Percentiles rank a stretch among this genome's conserved stretches.
phyloP scores from a whole-genome alignment of 1,140 invertebrate species.

The Teleopsis dalmanni region DNA sequence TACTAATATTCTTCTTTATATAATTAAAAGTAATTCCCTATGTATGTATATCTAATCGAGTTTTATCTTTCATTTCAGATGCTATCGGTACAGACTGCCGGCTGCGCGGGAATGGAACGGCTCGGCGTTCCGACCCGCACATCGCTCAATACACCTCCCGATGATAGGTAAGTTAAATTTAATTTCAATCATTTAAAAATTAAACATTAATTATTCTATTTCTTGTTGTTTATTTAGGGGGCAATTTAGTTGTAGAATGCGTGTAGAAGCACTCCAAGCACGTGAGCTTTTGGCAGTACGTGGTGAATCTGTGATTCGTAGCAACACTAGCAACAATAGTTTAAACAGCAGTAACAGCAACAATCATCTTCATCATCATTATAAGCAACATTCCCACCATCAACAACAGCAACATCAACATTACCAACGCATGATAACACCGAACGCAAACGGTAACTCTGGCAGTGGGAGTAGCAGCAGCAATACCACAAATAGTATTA shows the following conservation, averaged over 20 bases:
- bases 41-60: background rate
- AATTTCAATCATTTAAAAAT: background rate
- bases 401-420: slow-evolving; percentile 19
- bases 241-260: slow-evolving; percentile 43
- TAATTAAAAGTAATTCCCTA: too few species aligned
- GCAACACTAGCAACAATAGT: slow-evolving; percentile 23
- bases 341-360: slow-evolving; percentile 13
- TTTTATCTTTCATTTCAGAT: slow-evolving; percentile 49
- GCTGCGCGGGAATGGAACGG: slow-evolving; percentile 60
- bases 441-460: background rate
- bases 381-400: slow-evolving; percentile 17
- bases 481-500: slow-evolving; percentile 19
- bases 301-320: slow-evolving; percentile 38
- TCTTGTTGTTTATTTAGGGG: slow-evolving; percentile 19
- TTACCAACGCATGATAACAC: slow-evolving; percentile 33
- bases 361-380: slow-evolving; percentile 24
- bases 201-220: background rate
- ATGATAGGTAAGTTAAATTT: slow-evolving; percentile 32
- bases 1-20: too few species aligned
- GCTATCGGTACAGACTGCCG: slow-evolving; percentile 59
- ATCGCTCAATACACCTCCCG: slow-evolving; percentile 37
- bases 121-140: slow-evolving; percentile 53
- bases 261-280: slow-evolving; percentile 36
- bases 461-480: slow-evolving; percentile 5
- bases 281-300: slow-evolving; percentile 38